Conservation (phyloP, 1,140 invertebrate genomes). For the Holotrichia oblita region DNA sequence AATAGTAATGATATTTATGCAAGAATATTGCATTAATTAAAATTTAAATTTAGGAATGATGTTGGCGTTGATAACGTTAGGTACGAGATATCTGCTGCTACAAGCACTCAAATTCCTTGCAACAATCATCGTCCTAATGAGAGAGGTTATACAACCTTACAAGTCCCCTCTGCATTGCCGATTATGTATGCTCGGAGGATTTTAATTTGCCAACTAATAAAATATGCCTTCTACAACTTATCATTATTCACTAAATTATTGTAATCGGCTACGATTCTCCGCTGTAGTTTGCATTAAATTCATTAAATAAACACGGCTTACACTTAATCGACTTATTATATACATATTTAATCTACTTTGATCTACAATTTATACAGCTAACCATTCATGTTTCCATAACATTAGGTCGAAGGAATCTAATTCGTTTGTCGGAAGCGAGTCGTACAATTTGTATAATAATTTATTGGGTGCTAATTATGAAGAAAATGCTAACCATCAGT, state of each 20-base stretch:
- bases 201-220: conserved; percentile 11
- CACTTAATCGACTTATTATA: conserved; percentile 12
- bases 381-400: conserved; percentile 29
- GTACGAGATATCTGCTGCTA: too few relatives aligned
- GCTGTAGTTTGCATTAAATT: not conserved
- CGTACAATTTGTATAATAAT: conserved; percentile 9
- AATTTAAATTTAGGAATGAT: not conserved
- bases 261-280: not conserved
- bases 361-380: conserved; percentile 27
- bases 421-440: not conserved
- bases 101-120: not conserved
- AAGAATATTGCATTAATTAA: conserved; percentile 4
- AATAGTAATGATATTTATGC: not conserved
- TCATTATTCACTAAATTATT: conserved; percentile 18
- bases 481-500: not conserved
- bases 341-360: conserved; percentile 22
- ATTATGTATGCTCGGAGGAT: not conserved
- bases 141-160: not conserved
- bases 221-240: not conserved
- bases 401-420: conserved; percentile 10
- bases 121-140: not conserved
- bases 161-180: not conserved
- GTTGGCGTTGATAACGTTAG: too few relatives aligned
- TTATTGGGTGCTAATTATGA: conserved; percentile 22
- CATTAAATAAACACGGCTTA: conserved; percentile 33